These are phyloP conservation scores for Psittacula echo DNA, from an alignment of 2,797 vertebrate species.

Conservation along the genomic window DNA sequence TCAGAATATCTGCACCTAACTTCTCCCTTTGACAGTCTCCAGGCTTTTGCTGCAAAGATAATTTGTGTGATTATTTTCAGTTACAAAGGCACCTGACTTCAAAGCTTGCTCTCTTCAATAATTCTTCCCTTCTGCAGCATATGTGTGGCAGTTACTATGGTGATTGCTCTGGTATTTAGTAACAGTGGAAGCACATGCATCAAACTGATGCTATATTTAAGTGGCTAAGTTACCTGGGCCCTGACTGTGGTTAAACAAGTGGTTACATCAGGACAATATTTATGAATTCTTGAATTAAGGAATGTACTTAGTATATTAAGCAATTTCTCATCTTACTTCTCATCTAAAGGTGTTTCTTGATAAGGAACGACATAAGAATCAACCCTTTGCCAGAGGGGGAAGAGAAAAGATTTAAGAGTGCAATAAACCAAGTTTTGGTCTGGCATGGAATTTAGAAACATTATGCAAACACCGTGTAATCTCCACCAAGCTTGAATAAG, in stretches of 20 bases:
- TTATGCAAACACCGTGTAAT: not conserved
- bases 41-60: not conserved
- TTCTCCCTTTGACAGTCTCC: not conserved
- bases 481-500: not conserved
- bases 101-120: not conserved
- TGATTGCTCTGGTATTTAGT: not conserved
- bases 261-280: not conserved
- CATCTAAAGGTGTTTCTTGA: not conserved
- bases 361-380: not conserved
- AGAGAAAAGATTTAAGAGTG: not conserved
- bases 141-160: not conserved
- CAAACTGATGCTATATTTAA: not conserved
- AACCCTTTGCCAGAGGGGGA: not conserved
- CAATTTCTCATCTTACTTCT: not conserved
- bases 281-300: not conserved
- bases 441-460: not conserved
- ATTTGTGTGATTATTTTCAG: not conserved
- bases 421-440: not conserved
- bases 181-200: not conserved
- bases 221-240: not conserved
- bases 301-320: not conserved
- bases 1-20: not conserved
- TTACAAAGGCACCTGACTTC: not conserved
- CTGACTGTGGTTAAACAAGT: not conserved
- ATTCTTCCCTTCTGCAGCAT: not conserved